phyloP scores from a whole-genome alignment of 2,888 invertebrate genomes.

The Caenorhabditis japonica region DNA sequence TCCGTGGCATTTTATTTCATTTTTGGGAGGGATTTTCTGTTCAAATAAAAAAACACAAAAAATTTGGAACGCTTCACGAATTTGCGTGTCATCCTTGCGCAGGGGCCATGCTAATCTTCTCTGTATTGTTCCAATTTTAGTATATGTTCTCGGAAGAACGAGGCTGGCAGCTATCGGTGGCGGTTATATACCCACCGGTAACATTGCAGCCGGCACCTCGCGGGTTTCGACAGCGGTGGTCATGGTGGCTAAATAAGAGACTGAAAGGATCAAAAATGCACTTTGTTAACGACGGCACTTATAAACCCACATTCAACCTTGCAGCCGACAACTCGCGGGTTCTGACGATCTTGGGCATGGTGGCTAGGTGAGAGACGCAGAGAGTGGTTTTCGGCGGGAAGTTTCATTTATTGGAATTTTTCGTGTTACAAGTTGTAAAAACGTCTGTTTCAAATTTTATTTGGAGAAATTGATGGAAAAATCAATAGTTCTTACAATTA shows the following conservation, averaged over 20 bases:
- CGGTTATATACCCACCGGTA: neutral
- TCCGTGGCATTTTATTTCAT: too few species aligned
- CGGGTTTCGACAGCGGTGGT: constrained; percentile 1
- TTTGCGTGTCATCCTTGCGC: constrained; percentile 93
- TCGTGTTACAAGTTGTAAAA: too few species aligned
- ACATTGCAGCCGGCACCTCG: neutral
- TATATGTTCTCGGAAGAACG: neutral
- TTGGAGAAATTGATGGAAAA: neutral
- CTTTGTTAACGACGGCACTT: neutral
- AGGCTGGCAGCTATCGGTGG: neutral
- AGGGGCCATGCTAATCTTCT: neutral
- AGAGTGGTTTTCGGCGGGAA: too few species aligned
- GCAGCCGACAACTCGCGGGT: too few species aligned
- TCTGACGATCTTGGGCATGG: too few species aligned
- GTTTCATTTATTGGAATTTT: too few species aligned
- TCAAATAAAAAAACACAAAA: too few species aligned
- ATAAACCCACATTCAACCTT: too few species aligned
- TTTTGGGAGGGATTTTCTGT: too few species aligned
- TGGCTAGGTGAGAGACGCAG: too few species aligned
- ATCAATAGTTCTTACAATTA: too few species aligned
- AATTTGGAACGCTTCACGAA: constrained; percentile 89
- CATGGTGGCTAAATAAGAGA: constrained; percentile 27
- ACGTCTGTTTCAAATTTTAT: too few species aligned
- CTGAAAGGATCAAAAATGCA: neutral
- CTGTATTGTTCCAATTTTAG: neutral